Conservation (phyloP, 2,797 vertebrate genomes). For the Xiphorhynchus erythropygius region DNA sequence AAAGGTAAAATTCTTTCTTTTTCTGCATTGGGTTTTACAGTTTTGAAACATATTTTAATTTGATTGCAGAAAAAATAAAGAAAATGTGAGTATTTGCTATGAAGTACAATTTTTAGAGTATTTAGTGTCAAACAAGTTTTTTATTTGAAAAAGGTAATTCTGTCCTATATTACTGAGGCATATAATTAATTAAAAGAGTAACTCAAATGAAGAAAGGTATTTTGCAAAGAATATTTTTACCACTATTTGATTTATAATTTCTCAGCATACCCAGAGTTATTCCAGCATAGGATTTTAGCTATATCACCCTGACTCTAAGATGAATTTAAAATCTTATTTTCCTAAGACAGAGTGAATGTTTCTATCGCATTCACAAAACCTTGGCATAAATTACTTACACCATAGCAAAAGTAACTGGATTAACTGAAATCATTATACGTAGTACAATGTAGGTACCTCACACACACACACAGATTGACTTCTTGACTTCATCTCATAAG, state of each 20-base stretch:
- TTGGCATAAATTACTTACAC: background rate
- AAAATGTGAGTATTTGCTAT: background rate
- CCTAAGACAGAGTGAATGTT: background rate
- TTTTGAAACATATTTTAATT: background rate
- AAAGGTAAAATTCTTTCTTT: background rate
- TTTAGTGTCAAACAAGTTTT: background rate
- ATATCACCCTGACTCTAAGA: background rate
- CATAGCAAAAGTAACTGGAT: background rate
- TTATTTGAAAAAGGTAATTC: background rate
- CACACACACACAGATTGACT: background rate
- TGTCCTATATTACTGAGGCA: background rate
- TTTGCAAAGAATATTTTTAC: background rate
- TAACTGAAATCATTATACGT: rapidly evolving
- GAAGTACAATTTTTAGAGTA: background rate
- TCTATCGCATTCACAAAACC: background rate
- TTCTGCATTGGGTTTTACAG: background rate
- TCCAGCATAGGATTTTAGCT: background rate
- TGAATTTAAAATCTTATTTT: background rate
- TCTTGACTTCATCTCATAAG: background rate
- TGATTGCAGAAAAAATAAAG: background rate
- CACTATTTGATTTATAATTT: background rate
- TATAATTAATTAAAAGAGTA: background rate
- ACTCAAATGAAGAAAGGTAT: background rate
- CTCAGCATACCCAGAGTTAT: background rate
- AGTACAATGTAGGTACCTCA: no score